Conservation (phyloP, 2,888 invertebrate species). For the Coelinius sp. region DNA sequence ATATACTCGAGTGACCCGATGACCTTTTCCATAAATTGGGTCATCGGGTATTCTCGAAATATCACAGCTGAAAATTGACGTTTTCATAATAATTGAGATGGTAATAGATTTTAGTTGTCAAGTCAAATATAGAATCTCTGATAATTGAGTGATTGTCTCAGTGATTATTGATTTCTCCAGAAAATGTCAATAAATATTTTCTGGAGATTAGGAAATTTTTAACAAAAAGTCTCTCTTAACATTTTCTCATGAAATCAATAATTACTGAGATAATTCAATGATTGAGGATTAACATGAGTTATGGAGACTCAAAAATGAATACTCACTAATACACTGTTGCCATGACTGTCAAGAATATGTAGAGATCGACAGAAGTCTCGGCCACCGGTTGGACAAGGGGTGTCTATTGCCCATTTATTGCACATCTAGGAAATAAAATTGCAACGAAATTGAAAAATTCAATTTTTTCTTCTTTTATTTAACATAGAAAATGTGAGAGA, state of each 20-base stretch:
- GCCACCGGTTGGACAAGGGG: conserved; percentile 75
- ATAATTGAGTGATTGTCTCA: neutral
- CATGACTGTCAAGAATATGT: conserved; percentile 77
- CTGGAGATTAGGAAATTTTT: neutral
- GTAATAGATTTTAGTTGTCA: neutral
- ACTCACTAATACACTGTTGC: conserved; percentile 74
- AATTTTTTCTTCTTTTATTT: neutral
- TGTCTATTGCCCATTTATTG: conserved; percentile 77
- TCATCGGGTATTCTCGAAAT: conserved; percentile 16
- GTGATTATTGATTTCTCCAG: neutral
- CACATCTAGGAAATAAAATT: conserved; percentile 68
- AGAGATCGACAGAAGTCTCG: conserved; percentile 77
- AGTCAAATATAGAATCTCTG: neutral
- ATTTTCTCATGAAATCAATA: no score
- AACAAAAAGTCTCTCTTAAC: no score
- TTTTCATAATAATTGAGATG: conserved; percentile 8
- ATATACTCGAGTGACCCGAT: conserved; percentile 10
- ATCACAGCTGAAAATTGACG: conserved; percentile 11
- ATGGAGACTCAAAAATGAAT: no score
- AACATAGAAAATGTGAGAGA: neutral
- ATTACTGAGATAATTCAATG: no score
- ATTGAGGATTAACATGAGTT: no score
- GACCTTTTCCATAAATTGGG: conserved; percentile 10
- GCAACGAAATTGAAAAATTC: neutral
- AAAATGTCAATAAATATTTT: neutral